Evolutionary conservation across 2,113 vertebrate genomes (phyloP).

Genomic region (Carassius gibelio): DNA sequence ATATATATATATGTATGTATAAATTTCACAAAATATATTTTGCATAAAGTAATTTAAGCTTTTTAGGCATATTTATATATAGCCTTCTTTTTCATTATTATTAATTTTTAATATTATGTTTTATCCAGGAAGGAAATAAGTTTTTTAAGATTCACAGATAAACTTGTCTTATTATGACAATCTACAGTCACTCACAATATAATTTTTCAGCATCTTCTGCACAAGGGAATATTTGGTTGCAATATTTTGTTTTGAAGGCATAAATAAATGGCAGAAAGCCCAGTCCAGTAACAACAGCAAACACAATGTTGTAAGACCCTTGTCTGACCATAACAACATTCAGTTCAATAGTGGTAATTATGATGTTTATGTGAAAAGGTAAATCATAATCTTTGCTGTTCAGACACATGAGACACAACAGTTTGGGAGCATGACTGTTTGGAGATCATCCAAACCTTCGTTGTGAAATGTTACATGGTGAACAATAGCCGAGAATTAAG

Average conservation of each 20-base stretch:
- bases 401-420: neutral
- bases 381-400: neutral
- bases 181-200: neutral
- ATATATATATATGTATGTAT: no score
- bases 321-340: neutral
- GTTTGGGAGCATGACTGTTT: neutral
- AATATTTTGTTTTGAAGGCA: neutral
- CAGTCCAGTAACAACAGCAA: neutral
- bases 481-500: conserved; percentile 15
- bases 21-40: no score
- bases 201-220: neutral
- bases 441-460: conserved; percentile 16
- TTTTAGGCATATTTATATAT: no score
- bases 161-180: neutral
- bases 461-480: neutral
- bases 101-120: no score
- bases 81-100: no score
- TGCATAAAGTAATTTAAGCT: no score
- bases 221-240: neutral
- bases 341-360: neutral
- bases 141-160: no score
- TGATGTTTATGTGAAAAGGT: neutral
- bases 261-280: neutral
- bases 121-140: neutral
- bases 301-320: neutral